phyloP scores from a whole-genome alignment of 2,888 invertebrate genomes.

The Aphrophora alni region DNA sequence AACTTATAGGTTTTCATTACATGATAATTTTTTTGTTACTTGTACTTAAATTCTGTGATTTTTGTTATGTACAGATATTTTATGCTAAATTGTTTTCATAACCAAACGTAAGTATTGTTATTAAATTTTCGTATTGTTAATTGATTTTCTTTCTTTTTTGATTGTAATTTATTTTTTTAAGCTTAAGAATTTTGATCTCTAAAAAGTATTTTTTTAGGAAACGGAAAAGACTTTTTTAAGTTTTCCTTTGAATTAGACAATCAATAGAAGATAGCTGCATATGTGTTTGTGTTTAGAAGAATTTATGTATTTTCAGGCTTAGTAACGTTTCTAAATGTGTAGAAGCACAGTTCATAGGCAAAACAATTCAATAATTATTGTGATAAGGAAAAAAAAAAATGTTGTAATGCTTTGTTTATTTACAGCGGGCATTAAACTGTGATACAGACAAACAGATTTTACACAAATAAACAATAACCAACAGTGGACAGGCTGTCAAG shows the following conservation, averaged over 20 bases:
- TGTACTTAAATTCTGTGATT: not conserved
- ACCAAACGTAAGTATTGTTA: not conserved
- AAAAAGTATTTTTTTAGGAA: constrained; percentile 47
- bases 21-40: not conserved
- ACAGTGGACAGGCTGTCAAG: too few relatives aligned
- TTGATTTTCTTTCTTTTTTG: not conserved
- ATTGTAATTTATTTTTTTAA: constrained; percentile 26
- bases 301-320: constrained; percentile 31
- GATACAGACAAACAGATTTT: too few relatives aligned
- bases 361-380: constrained; percentile 2
- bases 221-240: constrained; percentile 46
- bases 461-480: too few relatives aligned
- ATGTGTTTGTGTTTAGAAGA: constrained; percentile 34
- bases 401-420: not conserved
- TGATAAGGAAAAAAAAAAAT: constrained; percentile 2
- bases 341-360: not conserved
- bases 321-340: not conserved
- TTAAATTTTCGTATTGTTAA: not conserved
- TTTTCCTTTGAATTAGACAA: constrained; percentile 51
- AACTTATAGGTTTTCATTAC: not conserved
- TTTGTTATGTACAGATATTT: not conserved
- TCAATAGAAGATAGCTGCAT: constrained; percentile 47
- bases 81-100: not conserved
- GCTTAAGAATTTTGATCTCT: constrained; percentile 41
- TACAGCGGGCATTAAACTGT: not conserved